Percentiles rank a stretch among this genome's conserved stretches.
These are phyloP conservation scores for Pseudocheirus occidentalis DNA, from an alignment of 2,797 vertebrate species.

Conservation along the genomic window DNA sequence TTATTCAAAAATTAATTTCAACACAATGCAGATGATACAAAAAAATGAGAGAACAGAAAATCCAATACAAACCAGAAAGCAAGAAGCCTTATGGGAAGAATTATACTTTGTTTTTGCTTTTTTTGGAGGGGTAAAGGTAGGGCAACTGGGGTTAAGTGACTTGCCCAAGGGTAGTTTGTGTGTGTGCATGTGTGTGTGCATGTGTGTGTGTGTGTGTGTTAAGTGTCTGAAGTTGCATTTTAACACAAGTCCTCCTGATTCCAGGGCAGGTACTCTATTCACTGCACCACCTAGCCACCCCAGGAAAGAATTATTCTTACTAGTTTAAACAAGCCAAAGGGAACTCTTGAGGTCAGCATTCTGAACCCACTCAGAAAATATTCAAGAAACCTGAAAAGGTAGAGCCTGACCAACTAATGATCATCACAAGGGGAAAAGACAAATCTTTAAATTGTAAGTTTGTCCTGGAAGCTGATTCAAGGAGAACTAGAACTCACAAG, in stretches of 20 bases:
- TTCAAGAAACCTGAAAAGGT: slow-evolving; percentile 47
- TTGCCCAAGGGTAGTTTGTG: no score
- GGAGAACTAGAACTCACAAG: background rate
- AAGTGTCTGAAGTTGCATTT: no score
- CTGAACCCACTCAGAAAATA: slow-evolving; percentile 78
- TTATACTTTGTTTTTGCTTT: slow-evolving; percentile 25
- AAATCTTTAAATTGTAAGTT: slow-evolving; percentile 45
- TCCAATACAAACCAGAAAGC: slow-evolving; percentile 84
- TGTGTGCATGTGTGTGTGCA: no score
- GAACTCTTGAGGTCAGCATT: slow-evolving; percentile 79
- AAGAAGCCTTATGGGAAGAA: slow-evolving; percentile 76
- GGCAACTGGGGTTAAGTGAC: no score
- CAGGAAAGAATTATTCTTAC: slow-evolving; percentile 58
- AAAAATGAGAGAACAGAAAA: slow-evolving; percentile 81
- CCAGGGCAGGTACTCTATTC: no score
- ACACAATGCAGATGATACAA: slow-evolving; percentile 80
- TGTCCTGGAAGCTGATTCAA: slow-evolving; percentile 28
- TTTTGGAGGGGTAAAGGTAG: no score
- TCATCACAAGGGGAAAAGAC: slow-evolving; percentile 34
- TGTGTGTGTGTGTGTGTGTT: no score
- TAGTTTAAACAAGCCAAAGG: slow-evolving; percentile 71
- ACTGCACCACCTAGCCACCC: no score
- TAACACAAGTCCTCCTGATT: no score
- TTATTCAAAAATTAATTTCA: slow-evolving; percentile 81
- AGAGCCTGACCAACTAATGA: slow-evolving; percentile 56